Base-by-base conservation (phyloP, 2,113 vertebrate species). In the Plectropomus leopardus region DNA sequence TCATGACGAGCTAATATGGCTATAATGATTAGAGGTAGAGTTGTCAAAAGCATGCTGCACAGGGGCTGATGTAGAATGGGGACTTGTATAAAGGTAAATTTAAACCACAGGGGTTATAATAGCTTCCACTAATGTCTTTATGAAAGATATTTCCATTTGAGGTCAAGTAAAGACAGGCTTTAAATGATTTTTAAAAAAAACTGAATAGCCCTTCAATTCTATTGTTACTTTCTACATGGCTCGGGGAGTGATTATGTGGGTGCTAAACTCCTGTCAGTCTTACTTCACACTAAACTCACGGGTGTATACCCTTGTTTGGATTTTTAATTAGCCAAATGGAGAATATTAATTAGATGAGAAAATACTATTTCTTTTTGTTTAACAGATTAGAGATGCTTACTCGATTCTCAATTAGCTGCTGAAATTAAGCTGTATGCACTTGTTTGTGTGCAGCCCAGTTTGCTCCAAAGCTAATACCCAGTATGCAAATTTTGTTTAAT, bases 371-470 rank as follows among this genome's bases (percentile, higher is more conserved):
- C 54, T 82, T 87, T 88, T 72, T 78, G 78, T 90, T 89, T 85
- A 93, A 92, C 91, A 92, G 92, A 93, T 94, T 94, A 94, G 89
- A 89, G 89, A 92, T 92, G 91, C 88, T 94, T 91, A 92, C 88
- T 92, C 72, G 79, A 80, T 92, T 94, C 89, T 83, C 87, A 90
- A 94, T 94, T 93, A 94, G 83, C 89, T 85, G 86, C 82, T 92
- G 89, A 91, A 94, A 92, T 93, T 92, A 93, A 93, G 88, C 86
- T 84, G 82, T 80, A 64, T 74, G 85, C 30, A 17, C 69, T 84
- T 88, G 91, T 89, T 87, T 93, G 89, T 91, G 89, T 64, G 72
- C 80, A 82, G 89, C 82, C 72, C 67, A 42, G 84, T 81, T 84
- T 68, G 78, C 82, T 91, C 90, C 89, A 90, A 88, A 92, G 85